phyloP scores from a whole-genome alignment of 2,797 vertebrate species.

The Acrossocheilus fasciatus region DNA sequence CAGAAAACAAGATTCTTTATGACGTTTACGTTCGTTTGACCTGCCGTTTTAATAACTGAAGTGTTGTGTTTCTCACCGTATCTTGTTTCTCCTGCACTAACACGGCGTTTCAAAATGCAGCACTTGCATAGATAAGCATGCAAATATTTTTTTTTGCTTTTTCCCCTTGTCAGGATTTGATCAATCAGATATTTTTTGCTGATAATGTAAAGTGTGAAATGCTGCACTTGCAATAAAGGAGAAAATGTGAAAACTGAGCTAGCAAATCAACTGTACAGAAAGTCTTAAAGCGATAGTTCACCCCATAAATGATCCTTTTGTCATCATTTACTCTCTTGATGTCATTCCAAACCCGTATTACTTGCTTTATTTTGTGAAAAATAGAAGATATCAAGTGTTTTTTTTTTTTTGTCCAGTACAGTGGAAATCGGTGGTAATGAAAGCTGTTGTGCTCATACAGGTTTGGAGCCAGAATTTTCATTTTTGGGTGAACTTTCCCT shows the following conservation, averaged over 20 bases:
- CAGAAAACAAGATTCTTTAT: background rate
- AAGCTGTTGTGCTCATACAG: background rate
- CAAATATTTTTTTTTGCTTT: background rate
- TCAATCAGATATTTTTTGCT: conserved; percentile 15
- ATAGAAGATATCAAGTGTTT: background rate
- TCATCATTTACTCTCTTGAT: background rate
- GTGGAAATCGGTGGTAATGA: background rate
- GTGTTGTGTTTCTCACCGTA: background rate
- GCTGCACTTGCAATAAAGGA: background rate
- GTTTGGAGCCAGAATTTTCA: background rate
- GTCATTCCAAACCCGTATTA: background rate
- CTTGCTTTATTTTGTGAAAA: background rate
- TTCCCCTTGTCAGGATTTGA: background rate
- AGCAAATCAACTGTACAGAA: background rate
- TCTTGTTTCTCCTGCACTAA: background rate
- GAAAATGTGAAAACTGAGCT: background rate
- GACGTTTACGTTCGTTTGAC: background rate
- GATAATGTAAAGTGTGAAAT: conserved; percentile 14
- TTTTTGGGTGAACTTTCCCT: background rate
- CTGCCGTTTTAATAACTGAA: background rate
- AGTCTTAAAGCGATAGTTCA: background rate
- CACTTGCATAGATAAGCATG: background rate
- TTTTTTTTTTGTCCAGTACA: background rate
- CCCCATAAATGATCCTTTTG: background rate
- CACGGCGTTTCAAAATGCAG: background rate